Conservation (phyloP, 2,113 vertebrate genomes). For the Cyanoderma ruficeps region DNA sequence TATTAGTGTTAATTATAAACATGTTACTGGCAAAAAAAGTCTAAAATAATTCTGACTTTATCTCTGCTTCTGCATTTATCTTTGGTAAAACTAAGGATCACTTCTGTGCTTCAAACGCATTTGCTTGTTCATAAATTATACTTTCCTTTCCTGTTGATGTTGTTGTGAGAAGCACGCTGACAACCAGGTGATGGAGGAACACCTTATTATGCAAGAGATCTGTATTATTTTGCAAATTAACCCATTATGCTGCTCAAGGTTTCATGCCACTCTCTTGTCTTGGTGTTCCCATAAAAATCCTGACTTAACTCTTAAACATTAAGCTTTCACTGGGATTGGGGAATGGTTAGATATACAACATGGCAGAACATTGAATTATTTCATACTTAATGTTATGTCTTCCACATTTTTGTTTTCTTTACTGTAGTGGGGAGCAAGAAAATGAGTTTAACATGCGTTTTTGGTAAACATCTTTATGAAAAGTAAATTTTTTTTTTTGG, state of each 20-base stretch:
- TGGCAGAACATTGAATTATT: background rate
- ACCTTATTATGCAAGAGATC: background rate
- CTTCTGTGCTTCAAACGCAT: background rate
- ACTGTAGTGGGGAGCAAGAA: background rate
- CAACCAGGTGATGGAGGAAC: background rate
- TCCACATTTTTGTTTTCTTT: background rate
- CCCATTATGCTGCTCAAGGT: background rate
- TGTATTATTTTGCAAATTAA: background rate
- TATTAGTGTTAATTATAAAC: background rate
- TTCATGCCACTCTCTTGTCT: background rate
- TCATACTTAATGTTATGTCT: background rate
- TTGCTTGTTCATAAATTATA: background rate
- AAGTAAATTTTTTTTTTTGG: background rate
- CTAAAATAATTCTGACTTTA: background rate
- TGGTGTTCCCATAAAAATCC: background rate
- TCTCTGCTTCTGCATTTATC: background rate
- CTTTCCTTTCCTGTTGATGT: background rate
- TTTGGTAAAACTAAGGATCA: background rate
- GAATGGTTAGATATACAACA: background rate
- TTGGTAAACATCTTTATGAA: background rate
- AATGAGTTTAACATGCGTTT: background rate
- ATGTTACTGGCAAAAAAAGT: background rate
- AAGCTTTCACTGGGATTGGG: background rate
- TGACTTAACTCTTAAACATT: background rate
- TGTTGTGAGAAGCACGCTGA: background rate